These are phyloP conservation scores for Papilio demoleus DNA, from an alignment of 2,888 invertebrate genomes.

Conservation along the genomic window DNA sequence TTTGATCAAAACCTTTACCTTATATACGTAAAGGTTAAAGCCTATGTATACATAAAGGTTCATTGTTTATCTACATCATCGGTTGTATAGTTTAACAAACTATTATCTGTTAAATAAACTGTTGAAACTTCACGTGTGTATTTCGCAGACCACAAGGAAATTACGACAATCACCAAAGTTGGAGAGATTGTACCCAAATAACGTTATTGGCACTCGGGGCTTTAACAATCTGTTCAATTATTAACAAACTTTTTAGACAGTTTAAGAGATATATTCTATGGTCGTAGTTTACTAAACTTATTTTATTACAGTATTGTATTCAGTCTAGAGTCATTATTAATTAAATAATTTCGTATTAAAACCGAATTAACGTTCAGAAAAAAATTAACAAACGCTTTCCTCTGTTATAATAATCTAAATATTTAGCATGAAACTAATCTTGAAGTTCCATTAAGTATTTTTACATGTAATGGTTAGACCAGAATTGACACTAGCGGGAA, in stretches of 20 bases:
- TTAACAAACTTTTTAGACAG: conserved; percentile 15
- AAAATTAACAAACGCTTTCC: background rate
- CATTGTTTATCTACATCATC: background rate
- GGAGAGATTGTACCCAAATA: conserved; percentile 19
- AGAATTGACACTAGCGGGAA: no score
- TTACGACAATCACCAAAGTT: conserved; percentile 28
- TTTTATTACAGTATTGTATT: background rate
- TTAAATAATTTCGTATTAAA: background rate
- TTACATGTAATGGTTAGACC: no score
- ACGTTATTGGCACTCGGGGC: conserved; percentile 13
- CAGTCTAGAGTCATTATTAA: background rate
- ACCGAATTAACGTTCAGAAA: background rate
- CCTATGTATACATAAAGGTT: background rate
- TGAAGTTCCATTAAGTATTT: background rate
- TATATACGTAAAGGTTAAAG: background rate
- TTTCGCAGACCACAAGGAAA: conserved; percentile 5
- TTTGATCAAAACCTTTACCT: background rate
- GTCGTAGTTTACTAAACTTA: background rate
- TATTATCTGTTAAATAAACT: conserved; percentile 29
- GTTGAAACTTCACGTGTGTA: conserved; percentile 29
- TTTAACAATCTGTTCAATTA: conserved; percentile 16
- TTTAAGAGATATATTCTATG: conserved; percentile 4
- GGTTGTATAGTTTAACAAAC: conserved; percentile 17
- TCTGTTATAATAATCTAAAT: background rate
- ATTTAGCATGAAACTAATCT: background rate